Percentiles rank a stretch among this genome's conserved stretches.
Conservation (phyloP, 2,797 vertebrate genomes). For the Agapornis canus region DNA sequence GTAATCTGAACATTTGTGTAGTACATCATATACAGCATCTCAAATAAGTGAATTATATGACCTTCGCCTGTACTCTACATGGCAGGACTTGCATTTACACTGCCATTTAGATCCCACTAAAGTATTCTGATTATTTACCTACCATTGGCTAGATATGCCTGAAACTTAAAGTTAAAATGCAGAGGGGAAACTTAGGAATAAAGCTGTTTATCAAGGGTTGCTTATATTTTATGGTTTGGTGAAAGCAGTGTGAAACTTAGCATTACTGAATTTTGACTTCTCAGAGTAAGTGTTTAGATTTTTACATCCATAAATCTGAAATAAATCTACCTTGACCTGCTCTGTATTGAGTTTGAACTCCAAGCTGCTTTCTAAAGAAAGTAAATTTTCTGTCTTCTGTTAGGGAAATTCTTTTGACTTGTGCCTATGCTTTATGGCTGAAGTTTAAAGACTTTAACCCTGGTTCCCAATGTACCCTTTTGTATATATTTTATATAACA, state of each 20-base stretch:
- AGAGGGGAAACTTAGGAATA: neutral
- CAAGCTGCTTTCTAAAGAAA: neutral
- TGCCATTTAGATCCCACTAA: neutral
- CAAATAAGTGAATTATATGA: neutral
- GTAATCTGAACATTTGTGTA: neutral
- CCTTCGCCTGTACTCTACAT: neutral
- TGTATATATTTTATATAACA: neutral
- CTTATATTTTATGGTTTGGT: neutral
- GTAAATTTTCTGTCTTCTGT: neutral
- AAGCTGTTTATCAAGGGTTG: neutral
- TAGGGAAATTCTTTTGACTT: neutral
- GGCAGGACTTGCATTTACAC: neutral
- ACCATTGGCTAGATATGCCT: neutral
- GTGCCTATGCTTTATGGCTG: neutral
- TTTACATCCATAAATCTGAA: neutral
- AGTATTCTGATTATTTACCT: neutral
- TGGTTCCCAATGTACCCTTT: rapidly evolving
- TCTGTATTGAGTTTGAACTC: neutral
- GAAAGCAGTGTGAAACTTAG: neutral
- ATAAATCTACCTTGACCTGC: neutral
- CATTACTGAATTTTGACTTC: neutral
- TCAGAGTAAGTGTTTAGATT: neutral
- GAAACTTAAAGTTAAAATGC: neutral
- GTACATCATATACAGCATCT: neutral
- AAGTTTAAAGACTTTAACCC: neutral